Evolutionary conservation across 2,113 vertebrate species (phyloP).

Genomic region (Condylura cristata): DNA sequence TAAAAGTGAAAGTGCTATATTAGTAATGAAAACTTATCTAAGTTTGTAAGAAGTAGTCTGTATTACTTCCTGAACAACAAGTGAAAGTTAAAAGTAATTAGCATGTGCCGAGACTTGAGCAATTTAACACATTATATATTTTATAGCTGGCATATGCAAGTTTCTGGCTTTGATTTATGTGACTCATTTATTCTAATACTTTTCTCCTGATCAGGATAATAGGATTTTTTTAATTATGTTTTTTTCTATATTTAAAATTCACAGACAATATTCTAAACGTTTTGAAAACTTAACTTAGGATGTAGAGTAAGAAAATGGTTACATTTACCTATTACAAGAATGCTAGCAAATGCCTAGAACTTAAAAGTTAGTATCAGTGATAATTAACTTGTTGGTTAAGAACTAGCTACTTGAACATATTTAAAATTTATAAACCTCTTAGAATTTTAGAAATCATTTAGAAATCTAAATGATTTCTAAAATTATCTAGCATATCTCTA

Average conservation of each 20-base stretch:
- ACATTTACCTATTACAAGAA: not conserved
- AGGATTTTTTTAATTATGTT: not conserved
- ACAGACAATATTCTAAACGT: not conserved
- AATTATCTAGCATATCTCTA: slow-evolving; percentile 34
- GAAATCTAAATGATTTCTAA: slow-evolving; percentile 40
- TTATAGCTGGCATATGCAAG: not conserved
- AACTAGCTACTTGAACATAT: not conserved
- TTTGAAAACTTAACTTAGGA: not conserved
- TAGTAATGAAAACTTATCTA: slow-evolving; percentile 30
- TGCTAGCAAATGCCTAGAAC: not conserved
- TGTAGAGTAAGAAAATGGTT: not conserved
- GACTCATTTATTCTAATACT: not conserved
- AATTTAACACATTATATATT: not conserved
- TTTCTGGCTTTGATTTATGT: slow-evolving; percentile 25
- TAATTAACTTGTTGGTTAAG: slow-evolving; percentile 7
- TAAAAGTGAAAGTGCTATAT: not conserved
- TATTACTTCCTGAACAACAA: not conserved
- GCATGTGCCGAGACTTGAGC: not conserved
- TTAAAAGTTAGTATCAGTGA: slow-evolving; percentile 26
- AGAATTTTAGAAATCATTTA: no score
- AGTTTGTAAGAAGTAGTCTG: not conserved
- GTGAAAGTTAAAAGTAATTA: slow-evolving; percentile 25
- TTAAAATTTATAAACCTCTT: slow-evolving; percentile 34
- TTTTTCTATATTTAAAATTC: slow-evolving; percentile 37
- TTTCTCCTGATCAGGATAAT: slow-evolving; percentile 15